Percentiles rank a stretch among this genome's conserved stretches.
Conservation (phyloP, 2,797 vertebrate genomes). For the Xyrichtys novacula region DNA sequence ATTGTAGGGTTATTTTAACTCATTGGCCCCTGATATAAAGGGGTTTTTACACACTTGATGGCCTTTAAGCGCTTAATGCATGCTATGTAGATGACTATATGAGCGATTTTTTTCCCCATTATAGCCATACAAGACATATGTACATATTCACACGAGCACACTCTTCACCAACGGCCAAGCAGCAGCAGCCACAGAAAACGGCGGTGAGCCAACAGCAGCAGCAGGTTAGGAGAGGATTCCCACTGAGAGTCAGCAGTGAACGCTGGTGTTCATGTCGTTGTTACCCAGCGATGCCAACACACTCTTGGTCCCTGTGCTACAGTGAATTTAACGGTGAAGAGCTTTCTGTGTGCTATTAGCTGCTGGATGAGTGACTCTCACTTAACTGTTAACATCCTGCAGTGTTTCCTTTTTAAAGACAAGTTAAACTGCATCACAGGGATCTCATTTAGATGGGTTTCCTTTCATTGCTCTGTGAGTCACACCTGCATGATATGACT, state of each 20-base stretch:
- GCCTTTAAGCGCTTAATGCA: too few species aligned
- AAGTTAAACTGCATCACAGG: constrained; percentile 6
- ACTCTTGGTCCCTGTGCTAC: constrained; percentile 45
- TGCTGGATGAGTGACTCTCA: constrained; percentile 49
- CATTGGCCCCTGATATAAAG: too few species aligned
- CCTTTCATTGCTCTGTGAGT: background rate
- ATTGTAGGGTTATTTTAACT: background rate
- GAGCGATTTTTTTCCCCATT: background rate
- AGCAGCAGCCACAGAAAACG: constrained; percentile 25
- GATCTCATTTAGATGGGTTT: background rate
- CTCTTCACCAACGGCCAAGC: constrained; percentile 13
- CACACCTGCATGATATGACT: background rate
- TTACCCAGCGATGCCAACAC: constrained; percentile 48
- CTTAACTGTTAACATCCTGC: constrained; percentile 34
- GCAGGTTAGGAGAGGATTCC: constrained; percentile 50
- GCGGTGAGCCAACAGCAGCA: constrained; percentile 55
- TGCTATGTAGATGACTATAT: constrained; percentile 1
- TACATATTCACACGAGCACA: constrained; percentile 3
- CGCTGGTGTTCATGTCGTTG: constrained; percentile 54
- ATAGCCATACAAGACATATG: background rate
- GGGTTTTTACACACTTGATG: too few species aligned
- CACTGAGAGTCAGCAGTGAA: constrained; percentile 64
- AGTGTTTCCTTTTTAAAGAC: constrained; percentile 13
- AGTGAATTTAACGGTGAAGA: constrained; percentile 48
- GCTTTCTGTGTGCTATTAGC: constrained; percentile 51